Conservation (phyloP, 2,113 vertebrate species). For the Oryctolagus cuniculus region DNA sequence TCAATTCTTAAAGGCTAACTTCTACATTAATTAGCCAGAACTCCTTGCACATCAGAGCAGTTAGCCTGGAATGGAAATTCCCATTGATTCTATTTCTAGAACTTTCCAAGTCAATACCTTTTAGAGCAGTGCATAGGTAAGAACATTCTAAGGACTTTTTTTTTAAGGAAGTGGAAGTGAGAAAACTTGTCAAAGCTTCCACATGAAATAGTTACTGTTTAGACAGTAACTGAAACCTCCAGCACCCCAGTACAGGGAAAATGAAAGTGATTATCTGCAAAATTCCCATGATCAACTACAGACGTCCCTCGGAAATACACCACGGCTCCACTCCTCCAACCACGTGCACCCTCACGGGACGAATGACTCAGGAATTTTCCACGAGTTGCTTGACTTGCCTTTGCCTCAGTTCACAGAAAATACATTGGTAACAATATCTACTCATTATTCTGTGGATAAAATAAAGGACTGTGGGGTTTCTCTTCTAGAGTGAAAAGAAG, state of each 20-base stretch:
- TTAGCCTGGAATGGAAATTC: not conserved
- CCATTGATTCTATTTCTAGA: not conserved
- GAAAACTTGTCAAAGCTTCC: not conserved
- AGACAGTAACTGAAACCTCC: not conserved
- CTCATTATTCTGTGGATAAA: not conserved
- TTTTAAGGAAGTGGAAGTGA: not conserved
- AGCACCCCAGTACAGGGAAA: not conserved
- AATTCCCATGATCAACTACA: no score
- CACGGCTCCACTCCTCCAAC: not conserved
- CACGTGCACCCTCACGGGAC: not conserved
- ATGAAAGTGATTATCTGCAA: fast-evolving
- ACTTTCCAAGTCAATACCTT: not conserved
- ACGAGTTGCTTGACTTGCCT: not conserved
- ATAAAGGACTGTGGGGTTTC: not conserved
- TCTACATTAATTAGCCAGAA: not conserved
- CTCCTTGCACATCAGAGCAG: not conserved
- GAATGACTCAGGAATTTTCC: not conserved
- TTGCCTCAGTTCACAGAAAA: slow-evolving; percentile 34
- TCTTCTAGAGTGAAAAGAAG: not conserved
- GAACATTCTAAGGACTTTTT: not conserved
- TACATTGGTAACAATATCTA: not conserved
- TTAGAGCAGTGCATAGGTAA: not conserved
- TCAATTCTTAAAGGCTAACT: not conserved
- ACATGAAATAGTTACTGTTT: not conserved
- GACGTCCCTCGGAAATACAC: not conserved